Evolutionary conservation across 2,888 invertebrate species (phyloP).

Genomic region (Invenusta paracnida): DNA sequence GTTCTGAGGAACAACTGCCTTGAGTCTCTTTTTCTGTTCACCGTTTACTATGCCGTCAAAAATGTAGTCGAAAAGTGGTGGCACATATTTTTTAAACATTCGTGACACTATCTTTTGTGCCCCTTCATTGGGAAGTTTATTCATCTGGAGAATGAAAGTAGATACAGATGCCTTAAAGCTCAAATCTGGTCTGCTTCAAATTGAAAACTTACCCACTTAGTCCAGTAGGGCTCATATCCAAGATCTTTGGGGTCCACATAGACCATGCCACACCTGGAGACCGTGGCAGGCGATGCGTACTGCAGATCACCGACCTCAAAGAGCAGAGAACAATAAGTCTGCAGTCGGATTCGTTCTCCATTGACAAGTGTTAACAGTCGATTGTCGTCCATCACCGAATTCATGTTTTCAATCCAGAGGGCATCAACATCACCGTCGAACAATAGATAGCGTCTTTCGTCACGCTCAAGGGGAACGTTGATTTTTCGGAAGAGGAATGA

Average conservation of each 20-base stretch:
- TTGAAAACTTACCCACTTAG: conserved; percentile 40
- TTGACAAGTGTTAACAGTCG: conserved; percentile 44
- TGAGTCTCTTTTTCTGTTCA: conserved; percentile 32
- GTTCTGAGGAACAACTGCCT: conserved; percentile 31
- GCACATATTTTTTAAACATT: conserved; percentile 42
- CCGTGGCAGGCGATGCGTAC: conserved; percentile 45
- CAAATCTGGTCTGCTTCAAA: too few species aligned
- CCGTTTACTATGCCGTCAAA: conserved; percentile 40
- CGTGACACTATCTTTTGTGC: conserved; percentile 34
- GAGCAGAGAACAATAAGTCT: conserved; percentile 40
- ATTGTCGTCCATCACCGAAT: conserved; percentile 46
- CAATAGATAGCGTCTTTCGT: conserved; percentile 40
- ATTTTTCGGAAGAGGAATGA: conserved; percentile 43
- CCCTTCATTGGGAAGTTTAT: background rate
- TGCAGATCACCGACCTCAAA: conserved; percentile 46
- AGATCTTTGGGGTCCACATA: conserved; percentile 45
- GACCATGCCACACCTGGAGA: conserved; percentile 45
- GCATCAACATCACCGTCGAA: conserved; percentile 46
- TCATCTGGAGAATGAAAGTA: conserved; percentile 3
- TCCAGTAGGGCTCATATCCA: conserved; percentile 44
- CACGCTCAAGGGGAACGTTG: conserved; percentile 40
- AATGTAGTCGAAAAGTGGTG: conserved; percentile 36
- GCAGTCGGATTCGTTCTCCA: conserved; percentile 45
- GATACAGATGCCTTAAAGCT: too few species aligned
- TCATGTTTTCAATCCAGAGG: conserved; percentile 46